Percentiles rank a stretch among this genome's conserved stretches.
phyloP scores from a whole-genome alignment of 1,140 invertebrate species.

The Ditylenchus dipsaci region DNA sequence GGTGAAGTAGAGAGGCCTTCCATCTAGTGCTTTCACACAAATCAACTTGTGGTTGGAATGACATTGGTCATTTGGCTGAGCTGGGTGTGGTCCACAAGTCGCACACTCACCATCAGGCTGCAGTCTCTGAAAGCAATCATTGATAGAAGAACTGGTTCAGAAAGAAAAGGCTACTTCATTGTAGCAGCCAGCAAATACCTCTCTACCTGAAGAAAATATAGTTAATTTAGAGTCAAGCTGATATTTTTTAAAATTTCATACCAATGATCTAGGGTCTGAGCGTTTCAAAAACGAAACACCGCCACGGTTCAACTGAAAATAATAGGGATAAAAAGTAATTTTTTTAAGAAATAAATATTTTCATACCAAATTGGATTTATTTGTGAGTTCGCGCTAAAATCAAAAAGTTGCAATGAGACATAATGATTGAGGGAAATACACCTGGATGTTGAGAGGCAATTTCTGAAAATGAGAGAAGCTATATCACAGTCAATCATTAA shows the following conservation, averaged over 20 bases:
- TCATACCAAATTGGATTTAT: constrained; percentile 34
- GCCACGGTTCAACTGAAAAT: not conserved
- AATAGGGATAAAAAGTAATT: too few relatives aligned
- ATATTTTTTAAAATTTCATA: too few relatives aligned
- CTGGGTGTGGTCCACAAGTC: not conserved
- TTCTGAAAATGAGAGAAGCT: too few relatives aligned
- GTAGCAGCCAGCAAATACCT: constrained; percentile 56
- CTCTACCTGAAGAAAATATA: constrained; percentile 20
- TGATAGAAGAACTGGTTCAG: too few relatives aligned
- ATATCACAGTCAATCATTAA: too few relatives aligned
- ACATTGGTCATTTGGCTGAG: not conserved
- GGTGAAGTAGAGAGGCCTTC: constrained; percentile 16
- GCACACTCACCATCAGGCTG: constrained; percentile 41
- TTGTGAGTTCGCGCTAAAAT: constrained; percentile 37
- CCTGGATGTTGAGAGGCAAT: too few relatives aligned
- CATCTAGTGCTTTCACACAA: constrained; percentile 4
- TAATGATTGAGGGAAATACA: not conserved
- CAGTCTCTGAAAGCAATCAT: constrained; percentile 32
- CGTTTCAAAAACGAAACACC: constrained; percentile 30
- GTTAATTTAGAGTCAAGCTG: too few relatives aligned
- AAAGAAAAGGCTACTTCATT: constrained; percentile 31
- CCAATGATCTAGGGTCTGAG: constrained; percentile 40
- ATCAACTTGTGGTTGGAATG: not conserved
- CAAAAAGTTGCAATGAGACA: not conserved
- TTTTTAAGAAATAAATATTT: too few relatives aligned